A percentile compares a stretch with the other conserved stretches of the same genome.
Conservation (phyloP, 2,113 vertebrate genomes). For the Pterocles gutturalis region DNA sequence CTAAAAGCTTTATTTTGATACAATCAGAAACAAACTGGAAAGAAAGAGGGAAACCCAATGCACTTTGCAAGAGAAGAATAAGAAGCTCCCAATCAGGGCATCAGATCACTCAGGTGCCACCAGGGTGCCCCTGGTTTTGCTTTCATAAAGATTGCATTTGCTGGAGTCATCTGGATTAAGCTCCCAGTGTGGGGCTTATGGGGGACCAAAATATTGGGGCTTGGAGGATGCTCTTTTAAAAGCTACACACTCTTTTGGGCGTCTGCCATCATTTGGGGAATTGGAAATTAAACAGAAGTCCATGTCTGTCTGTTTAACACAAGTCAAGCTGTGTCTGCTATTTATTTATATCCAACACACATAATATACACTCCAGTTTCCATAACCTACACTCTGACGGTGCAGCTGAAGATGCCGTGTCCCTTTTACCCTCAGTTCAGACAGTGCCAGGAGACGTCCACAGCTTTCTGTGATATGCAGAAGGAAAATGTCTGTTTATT, state of each 20-base stretch:
- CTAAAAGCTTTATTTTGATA: neutral
- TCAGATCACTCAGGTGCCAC: neutral
- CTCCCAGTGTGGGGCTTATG: accelerated
- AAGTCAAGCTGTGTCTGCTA: neutral
- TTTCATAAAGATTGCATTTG: accelerated
- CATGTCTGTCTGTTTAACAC: neutral
- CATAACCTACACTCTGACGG: neutral
- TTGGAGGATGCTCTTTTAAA: neutral
- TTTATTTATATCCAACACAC: neutral
- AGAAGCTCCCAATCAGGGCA: neutral
- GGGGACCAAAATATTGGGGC: neutral
- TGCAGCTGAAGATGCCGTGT: neutral
- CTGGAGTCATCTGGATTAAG: neutral
- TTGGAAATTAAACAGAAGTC: neutral
- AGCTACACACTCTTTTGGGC: neutral
- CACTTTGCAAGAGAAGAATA: neutral
- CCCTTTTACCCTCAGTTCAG: neutral
- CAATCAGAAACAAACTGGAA: neutral
- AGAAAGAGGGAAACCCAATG: neutral
- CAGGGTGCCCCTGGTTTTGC: neutral
- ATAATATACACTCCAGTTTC: neutral
- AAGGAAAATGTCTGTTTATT: conserved; percentile 23
- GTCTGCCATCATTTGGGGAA: neutral
- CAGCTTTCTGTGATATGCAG: neutral
- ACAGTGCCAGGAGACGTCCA: neutral